Evolutionary conservation across 1,140 invertebrate genomes (phyloP).

Genomic region (Drosophila orena): DNA sequence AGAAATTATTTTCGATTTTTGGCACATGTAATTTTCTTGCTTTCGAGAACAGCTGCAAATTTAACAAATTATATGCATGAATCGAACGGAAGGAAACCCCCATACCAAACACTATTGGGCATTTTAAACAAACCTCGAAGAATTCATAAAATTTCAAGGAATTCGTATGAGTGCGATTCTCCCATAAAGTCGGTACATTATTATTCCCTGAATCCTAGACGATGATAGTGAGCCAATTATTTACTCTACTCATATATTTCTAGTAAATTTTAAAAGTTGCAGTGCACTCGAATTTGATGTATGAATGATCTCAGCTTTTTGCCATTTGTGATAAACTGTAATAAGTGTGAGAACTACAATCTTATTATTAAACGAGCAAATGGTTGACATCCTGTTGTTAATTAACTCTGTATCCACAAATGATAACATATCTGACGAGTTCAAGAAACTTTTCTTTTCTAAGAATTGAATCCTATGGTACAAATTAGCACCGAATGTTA

Average conservation of each 20-base stretch:
- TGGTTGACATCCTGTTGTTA: not conserved
- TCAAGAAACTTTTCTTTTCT: too few species aligned
- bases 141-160: slow-evolving; percentile 35
- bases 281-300: too few species aligned
- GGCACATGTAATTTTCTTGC: slow-evolving; percentile 6
- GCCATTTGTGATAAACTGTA: too few species aligned
- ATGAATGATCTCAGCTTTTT: too few species aligned
- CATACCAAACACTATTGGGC: slow-evolving; percentile 20
- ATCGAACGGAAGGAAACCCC: slow-evolving; percentile 47
- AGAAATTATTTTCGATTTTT: slow-evolving; percentile 15
- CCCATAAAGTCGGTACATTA: slow-evolving; percentile 29
- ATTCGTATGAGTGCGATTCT: slow-evolving; percentile 20
- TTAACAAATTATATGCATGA: slow-evolving; percentile 39
- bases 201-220: slow-evolving; percentile 6
- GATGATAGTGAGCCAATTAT: too few species aligned
- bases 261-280: too few species aligned
- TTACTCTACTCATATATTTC: too few species aligned
- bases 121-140: slow-evolving; percentile 32
- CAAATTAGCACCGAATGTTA: too few species aligned
- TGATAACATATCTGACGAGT: not conserved
- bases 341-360: not conserved
- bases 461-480: too few species aligned
- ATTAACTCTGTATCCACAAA: not conserved
- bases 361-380: not conserved
- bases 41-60: slow-evolving; percentile 25